A percentile compares a stretch with the other conserved stretches of the same genome.
Evolutionary conservation across 2,113 vertebrate genomes (phyloP).

Genomic region (Petrocephalus zakoni): DNA sequence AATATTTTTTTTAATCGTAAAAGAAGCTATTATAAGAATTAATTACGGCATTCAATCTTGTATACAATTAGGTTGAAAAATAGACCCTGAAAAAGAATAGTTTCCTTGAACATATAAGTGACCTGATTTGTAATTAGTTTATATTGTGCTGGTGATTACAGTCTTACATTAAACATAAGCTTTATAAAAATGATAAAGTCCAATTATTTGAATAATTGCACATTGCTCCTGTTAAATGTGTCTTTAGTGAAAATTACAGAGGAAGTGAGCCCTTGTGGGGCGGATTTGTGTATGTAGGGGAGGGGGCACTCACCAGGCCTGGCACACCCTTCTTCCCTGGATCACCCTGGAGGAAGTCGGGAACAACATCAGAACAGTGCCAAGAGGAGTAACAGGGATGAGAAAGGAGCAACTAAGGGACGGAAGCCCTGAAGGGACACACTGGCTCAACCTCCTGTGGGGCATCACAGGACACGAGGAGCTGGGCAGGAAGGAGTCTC

Average conservation of each 20-base stretch:
- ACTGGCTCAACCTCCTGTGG: background rate
- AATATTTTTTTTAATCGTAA: background rate
- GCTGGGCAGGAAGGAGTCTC: background rate
- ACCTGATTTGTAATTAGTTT: slow-evolving; percentile 24
- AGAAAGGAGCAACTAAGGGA: background rate
- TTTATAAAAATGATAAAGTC: slow-evolving; percentile 4
- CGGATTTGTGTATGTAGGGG: background rate
- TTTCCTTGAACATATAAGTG: background rate
- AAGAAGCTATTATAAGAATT: slow-evolving; percentile 4
- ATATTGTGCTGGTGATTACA: slow-evolving; percentile 23
- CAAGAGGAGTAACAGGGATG: background rate
- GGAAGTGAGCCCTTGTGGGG: background rate
- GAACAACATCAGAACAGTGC: slow-evolving; percentile 10
- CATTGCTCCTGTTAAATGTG: background rate
- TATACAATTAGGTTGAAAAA: slow-evolving; percentile 5
- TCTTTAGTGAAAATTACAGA: background rate
- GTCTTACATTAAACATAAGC: background rate
- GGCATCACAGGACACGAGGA: background rate
- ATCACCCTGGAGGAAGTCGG: slow-evolving; percentile 55
- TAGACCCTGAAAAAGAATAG: background rate
- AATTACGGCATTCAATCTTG: slow-evolving; percentile 3
- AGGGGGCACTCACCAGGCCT: slow-evolving; percentile 47
- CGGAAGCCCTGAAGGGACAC: too few species aligned
- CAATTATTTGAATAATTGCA: slow-evolving; percentile 13
- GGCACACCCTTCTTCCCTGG: slow-evolving; percentile 55